Base-by-base conservation (phyloP, 2,888 invertebrate genomes). In the Laspeyria flexula region DNA sequence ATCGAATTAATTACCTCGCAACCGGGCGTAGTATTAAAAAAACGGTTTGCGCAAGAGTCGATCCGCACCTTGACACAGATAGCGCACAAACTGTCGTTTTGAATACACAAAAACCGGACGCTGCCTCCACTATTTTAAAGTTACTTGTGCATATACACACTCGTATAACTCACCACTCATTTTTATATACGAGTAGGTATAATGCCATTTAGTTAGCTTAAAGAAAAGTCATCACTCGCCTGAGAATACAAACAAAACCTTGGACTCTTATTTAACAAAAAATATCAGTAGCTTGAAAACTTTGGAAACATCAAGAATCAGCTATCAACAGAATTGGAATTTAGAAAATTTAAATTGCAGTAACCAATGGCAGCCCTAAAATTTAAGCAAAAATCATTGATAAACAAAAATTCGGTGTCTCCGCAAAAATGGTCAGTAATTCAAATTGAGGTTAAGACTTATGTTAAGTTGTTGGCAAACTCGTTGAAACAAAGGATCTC, bases 101-200 rank as follows among this genome's bases (percentile, higher is more conserved):
- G 90, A 90, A 90, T 90, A 90, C 87, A 90, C 89, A 91, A 91
- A 90, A 91, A 91, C 90, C 90, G 90, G 91, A 91, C 90, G 86
- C 86, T 80, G 82, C 83, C 82, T 85, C 83, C 79, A 84, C 84
- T 81, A 83, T 82, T 86, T 79, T 66, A 65, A 77, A 78, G 62
- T 73, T 66, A 68, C 65, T 65, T 66, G 60, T 65, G 48, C 50
- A 35, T 15, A 43, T 10, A 11, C 16, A 37, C 7, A 64, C 39
- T 43, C 39, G 21, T 39, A 35, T 35, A 16, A 31, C 31, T 35
- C 11, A 23, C 16, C 11, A 43, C 9, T 27, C 16, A 35, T 5
- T 21, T 2, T 21, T 2, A 2, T 21, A n/a, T n/a, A n/a, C n/a
- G n/a, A n/a, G n/a, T n/a, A n/a, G n/a, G n/a, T n/a, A n/a, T n/a